Evolutionary conservation across 2,113 vertebrate species (phyloP).

Genomic region (Podarcis raffonei): DNA sequence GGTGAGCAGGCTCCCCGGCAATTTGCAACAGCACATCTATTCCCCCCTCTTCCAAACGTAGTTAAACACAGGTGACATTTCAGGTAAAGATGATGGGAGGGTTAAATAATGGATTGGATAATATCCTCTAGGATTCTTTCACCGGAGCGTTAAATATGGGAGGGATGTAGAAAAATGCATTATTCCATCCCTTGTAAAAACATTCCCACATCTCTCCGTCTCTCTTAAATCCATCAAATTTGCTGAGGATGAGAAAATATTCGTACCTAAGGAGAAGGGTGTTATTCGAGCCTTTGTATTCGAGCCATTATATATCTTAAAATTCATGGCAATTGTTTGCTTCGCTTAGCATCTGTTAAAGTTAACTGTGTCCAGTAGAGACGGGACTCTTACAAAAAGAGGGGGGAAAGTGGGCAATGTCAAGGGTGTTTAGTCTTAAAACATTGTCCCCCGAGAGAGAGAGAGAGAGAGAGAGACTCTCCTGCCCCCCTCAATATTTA

Average conservation of each 20-base stretch:
- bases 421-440: background rate
- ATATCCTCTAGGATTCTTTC: background rate
- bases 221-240: background rate
- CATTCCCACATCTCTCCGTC: background rate
- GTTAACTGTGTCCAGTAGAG: background rate
- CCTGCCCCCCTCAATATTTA: background rate
- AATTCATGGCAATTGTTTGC: too few relatives aligned
- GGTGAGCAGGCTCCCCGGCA: background rate
- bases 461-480: background rate
- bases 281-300: background rate
- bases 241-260: background rate
- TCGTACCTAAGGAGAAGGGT: background rate
- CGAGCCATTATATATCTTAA: background rate
- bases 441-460: background rate
- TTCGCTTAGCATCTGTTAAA: background rate
- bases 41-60: background rate
- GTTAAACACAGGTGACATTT: constrained; percentile 1
- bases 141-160: background rate
- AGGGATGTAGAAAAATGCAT: background rate
- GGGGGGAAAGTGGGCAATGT: background rate
- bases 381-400: background rate
- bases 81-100: background rate
- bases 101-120: background rate
- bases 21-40: background rate
- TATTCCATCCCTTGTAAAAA: background rate